Percentiles rank a stretch among this genome's conserved stretches.
phyloP scores from a whole-genome alignment of 2,888 invertebrate genomes.

The Ryuthela nishihirai region DNA sequence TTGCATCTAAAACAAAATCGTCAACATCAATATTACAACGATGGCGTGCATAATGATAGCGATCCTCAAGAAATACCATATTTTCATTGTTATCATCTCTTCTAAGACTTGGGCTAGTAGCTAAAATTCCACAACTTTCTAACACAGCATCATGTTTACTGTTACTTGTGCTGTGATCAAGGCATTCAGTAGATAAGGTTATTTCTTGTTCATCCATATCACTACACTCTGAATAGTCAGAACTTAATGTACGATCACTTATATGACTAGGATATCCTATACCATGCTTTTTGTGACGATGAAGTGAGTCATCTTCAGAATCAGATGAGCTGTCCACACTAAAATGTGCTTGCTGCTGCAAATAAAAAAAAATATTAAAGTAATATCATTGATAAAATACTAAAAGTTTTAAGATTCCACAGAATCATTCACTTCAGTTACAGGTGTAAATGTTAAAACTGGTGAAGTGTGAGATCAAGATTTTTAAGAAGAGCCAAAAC shows the following conservation, averaged over 20 bases:
- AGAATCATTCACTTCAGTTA: too few relatives aligned
- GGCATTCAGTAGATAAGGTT: conserved; percentile 30
- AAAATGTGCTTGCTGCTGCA: conserved; percentile 23
- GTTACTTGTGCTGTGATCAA: conserved; percentile 11
- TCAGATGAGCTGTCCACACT: conserved; percentile 38
- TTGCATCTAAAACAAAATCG: conserved; percentile 44
- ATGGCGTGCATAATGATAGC: conserved; percentile 7
- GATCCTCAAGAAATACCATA: conserved; percentile 22
- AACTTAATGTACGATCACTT: conserved; percentile 41
- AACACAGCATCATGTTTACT: conserved; percentile 46
- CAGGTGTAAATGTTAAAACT: too few relatives aligned
- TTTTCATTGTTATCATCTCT: conserved; percentile 9
- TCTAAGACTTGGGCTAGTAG: conserved; percentile 45
- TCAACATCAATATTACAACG: conserved; percentile 40
- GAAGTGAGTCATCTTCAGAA: conserved; percentile 36
- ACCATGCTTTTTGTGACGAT: conserved; percentile 20
- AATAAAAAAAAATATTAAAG: background rate
- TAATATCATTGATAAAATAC: too few relatives aligned
- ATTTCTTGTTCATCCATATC: conserved; percentile 39
- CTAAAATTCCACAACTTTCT: conserved; percentile 51
- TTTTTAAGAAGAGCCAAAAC: too few relatives aligned
- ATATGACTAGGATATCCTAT: conserved; percentile 26
- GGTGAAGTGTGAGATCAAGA: too few relatives aligned
- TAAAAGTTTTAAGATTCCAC: too few relatives aligned
- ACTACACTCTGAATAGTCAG: conserved; percentile 42